Evolutionary conservation across 2,888 invertebrate species (phyloP).

Genomic region (Junonia oenone): DNA sequence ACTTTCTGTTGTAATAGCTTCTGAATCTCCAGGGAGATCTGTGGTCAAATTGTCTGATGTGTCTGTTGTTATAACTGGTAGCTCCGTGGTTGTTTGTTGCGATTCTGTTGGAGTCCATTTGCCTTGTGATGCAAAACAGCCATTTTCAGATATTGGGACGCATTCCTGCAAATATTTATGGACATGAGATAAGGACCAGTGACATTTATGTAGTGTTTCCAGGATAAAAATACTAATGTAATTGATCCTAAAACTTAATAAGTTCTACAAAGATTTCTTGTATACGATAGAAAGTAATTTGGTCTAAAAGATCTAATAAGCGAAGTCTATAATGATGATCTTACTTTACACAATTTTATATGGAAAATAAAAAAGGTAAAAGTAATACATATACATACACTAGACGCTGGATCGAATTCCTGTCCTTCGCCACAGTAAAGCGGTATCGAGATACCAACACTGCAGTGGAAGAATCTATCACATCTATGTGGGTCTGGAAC

Average conservation of each 20-base stretch:
- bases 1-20: not conserved
- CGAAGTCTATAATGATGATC: no score
- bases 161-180: conserved; percentile 12
- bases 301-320: no score
- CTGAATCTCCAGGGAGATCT: not conserved
- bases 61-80: not conserved
- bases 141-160: conserved; percentile 19
- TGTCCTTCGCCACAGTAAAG: conserved; percentile 29
- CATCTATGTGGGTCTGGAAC: conserved; percentile 30
- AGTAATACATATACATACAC: conserved; percentile 17
- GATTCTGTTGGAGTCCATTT: conserved; percentile 8
- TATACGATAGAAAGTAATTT: no score
- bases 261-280: no score
- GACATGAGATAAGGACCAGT: no score
- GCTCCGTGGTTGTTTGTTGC: not conserved
- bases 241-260: no score
- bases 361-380: no score
- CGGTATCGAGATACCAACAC: conserved; percentile 24
- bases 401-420: conserved; percentile 28
- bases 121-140: conserved; percentile 20
- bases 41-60: not conserved
- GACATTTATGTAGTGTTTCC: no score
- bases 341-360: no score
- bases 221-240: not conserved
- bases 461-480: conserved; percentile 31